Base-by-base conservation (phyloP, 2,113 vertebrate genomes). In the Brachirus orientalis region DNA sequence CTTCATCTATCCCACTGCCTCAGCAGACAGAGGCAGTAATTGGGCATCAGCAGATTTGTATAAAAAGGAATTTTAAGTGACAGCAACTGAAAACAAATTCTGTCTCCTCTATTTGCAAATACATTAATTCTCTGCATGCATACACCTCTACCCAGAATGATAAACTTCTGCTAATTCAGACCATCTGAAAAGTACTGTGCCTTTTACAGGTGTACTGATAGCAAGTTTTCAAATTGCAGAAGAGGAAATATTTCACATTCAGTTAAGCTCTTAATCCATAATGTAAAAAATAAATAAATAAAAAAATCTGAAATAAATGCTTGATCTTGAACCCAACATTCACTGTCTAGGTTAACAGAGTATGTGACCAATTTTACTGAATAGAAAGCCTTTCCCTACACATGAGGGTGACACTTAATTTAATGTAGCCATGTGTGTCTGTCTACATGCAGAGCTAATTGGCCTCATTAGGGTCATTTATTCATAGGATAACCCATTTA, bases 381-480 rank as follows among this genome's bases (percentile, higher is more conserved):
- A 8, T 20, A 18, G 17, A 59, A 35, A 57, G 17, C 11, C 36
- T 59, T 4, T 10, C n/a, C 14, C 6, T 16, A 14, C 18, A 33
- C 13, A 19, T 35, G 13, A 64, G 22, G 19, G 11, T 45, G 35
- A 46, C 19, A 41, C 33, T 58, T 16, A 12, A 62, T 67, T 12
- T n/a, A 45, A 22, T 18, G 8, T 13, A 62, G 46, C 40, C 10
- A 6, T 63, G 50, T 57, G 17, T 56, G 36, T 43, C 2, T 18
- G 33, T 11, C 59, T 36, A 16, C 43, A 38, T 63, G 36, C 50
- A 57, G 45, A 54, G 41, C 17, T 77, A 77, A 80, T 67, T 77
- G 69, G 43, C 36, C 20, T 59, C 64, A 70, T 63, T 71, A 63
- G 17, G 38, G 43, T 61, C 58, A 75, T 80, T 77, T 59, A 71